A percentile compares a stretch with the other conserved stretches of the same genome.
phyloP scores from a whole-genome alignment of 2,113 vertebrate genomes.

The Agelaius tricolor region DNA sequence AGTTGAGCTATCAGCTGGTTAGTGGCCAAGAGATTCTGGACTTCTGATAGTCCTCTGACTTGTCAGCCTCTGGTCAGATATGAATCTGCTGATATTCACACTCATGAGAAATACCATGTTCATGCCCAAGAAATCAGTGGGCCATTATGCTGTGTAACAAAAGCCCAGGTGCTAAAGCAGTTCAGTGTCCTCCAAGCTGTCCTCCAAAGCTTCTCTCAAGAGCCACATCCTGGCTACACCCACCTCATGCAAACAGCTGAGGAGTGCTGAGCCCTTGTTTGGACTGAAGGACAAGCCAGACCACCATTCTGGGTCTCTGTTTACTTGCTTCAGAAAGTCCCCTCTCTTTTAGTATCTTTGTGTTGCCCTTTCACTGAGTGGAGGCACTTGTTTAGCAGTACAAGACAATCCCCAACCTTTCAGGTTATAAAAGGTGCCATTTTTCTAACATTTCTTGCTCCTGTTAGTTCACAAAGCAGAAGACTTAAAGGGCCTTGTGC shows the following conservation, averaged over 20 bases:
- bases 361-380: background rate
- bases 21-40: background rate
- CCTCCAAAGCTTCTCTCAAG: background rate
- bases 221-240: background rate
- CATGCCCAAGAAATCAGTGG: background rate
- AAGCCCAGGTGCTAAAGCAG: background rate
- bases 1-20: background rate
- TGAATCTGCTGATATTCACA: background rate
- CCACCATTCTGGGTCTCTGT: background rate
- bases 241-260: background rate
- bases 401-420: background rate
- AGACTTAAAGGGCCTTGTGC: background rate
- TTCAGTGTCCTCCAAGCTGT: background rate
- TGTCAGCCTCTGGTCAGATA: background rate
- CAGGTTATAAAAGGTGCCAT: background rate
- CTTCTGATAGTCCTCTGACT: background rate
- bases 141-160: background rate
- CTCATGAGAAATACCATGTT: background rate
- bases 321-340: background rate
- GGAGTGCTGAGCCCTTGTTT: accelerated
- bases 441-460: constrained; percentile 4
- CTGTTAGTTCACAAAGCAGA: background rate
- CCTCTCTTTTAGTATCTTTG: background rate
- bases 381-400: background rate
- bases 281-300: background rate